Evolutionary conservation across 2,797 vertebrate genomes (phyloP).

Genomic region (Philypnodon macrostomus): DNA sequence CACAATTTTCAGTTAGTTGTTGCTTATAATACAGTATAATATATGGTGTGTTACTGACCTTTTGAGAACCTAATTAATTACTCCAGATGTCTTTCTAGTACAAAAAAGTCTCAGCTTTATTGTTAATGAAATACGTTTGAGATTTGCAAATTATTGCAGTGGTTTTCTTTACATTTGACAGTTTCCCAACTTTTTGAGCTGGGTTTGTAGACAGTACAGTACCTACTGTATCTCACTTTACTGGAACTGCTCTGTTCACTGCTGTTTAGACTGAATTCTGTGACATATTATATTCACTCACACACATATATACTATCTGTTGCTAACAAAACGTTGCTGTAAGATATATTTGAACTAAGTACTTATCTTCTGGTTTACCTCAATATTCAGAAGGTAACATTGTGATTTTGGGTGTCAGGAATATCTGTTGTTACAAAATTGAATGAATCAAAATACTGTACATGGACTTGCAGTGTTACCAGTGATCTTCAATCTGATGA

Average conservation of each 20-base stretch:
- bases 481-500: conserved; percentile 47
- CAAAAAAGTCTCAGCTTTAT: too few species aligned
- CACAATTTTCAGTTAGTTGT: too few species aligned
- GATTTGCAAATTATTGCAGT: too few species aligned
- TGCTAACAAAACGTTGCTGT: conserved; percentile 44
- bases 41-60: too few species aligned
- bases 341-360: conserved; percentile 54
- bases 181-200: not conserved
- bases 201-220: conserved; percentile 3
- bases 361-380: conserved; percentile 65
- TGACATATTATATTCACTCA: conserved; percentile 21
- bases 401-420: conserved; percentile 40
- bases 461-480: conserved; percentile 34
- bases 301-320: conserved; percentile 42
- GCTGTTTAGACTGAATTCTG: conserved; percentile 41
- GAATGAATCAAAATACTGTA: conserved; percentile 53
- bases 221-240: conserved; percentile 24
- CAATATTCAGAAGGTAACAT: conserved; percentile 57
- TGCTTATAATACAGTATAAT: too few species aligned
- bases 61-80: too few species aligned
- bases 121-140: too few species aligned
- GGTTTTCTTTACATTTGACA: not conserved
- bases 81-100: too few species aligned
- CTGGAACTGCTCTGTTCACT: conserved; percentile 36
- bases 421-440: conserved; percentile 41